Evolutionary conservation across 2,113 vertebrate species (phyloP), one percentile per base, ranked within the genome.

Genomic region (Gallinago media): DNA sequence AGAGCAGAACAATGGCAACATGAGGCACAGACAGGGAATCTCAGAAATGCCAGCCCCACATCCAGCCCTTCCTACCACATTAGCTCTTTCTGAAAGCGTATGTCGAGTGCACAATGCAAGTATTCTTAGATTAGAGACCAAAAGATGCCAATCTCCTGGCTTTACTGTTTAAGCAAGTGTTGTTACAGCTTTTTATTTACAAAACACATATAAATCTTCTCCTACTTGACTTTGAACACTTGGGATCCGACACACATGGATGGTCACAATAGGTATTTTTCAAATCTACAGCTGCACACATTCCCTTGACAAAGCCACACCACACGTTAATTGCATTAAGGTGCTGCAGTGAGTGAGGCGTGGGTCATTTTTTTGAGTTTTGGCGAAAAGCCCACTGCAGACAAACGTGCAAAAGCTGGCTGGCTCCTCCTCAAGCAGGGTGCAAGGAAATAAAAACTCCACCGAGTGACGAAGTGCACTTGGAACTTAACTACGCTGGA

Each of bases 321-420:
- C 72, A 66, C 5, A 11, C 6, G 26, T 46, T 78, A 73, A 89
- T 4, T 82, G 65, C 49, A 29, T 22, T 31, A 63, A 74, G 44
- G 36, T 0, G 0, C 4, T 62, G 38, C 32, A 58, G 31, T 12
- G 55, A 50, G 15, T 12, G 55, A 50, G 15, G 26, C 0, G 0
- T 17, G 19, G 29, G 31, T 54, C 49, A 49, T 8, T 38, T 38
- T 38, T 38, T 38, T 38, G 38, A 38, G 27, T 17, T 29, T 11
- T 47, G 71, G 54, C 2, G 0, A 38, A n/a, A 42, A 59, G 63
- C 76, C 31, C n/a, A 9, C 49, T 11, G 8, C 12, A 54, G 40
- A 59, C n/a, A 90, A 38, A 56, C 1, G 6, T 40, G 26, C 54
- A 44, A 71, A 83, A 81, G 18, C 20, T 61, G 34, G 15, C 20